Percentiles rank a stretch among this genome's conserved stretches.
These are phyloP conservation scores for Drosophila fuyamai DNA, from an alignment of 1,140 invertebrate species.

Conservation along the genomic window DNA sequence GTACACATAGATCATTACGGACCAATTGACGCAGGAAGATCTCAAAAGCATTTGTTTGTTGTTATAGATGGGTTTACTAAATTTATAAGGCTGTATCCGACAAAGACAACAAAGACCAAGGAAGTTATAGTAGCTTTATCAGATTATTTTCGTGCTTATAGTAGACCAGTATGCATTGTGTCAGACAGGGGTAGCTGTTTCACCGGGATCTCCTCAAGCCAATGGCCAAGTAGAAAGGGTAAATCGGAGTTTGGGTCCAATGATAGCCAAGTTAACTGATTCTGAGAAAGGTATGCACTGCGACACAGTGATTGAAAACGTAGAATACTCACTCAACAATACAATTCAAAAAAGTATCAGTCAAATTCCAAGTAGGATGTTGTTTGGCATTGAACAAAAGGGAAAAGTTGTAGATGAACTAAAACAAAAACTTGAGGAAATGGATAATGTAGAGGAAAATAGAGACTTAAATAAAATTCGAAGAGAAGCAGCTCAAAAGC, in stretches of 20 bases:
- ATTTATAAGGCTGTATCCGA: not conserved
- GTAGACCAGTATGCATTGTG: not conserved
- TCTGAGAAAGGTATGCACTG: not conserved
- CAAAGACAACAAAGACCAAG: not conserved
- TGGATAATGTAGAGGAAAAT: not conserved
- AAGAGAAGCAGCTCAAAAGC: too few species aligned
- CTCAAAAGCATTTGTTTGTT: not conserved
- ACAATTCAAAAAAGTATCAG: too few species aligned
- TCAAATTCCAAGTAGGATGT: not conserved
- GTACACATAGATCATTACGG: not conserved
- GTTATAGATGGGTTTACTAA: not conserved
- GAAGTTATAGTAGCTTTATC: not conserved
- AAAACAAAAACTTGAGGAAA: slow-evolving; percentile 12
- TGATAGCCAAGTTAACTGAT: not conserved
- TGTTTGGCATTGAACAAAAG: not conserved
- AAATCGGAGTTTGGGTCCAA: slow-evolving; percentile 50
- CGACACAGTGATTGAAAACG: too few species aligned
- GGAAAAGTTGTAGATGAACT: slow-evolving; percentile 10
- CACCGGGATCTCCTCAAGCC: slow-evolving; percentile 47
- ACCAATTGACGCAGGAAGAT: not conserved
- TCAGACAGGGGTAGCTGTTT: not conserved
- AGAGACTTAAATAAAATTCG: not conserved
- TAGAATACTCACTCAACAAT: too few species aligned
- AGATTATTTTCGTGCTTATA: not conserved
- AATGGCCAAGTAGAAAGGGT: slow-evolving; percentile 71